Conservation (phyloP, 2,113 vertebrate species). For the Cettia cetti region DNA sequence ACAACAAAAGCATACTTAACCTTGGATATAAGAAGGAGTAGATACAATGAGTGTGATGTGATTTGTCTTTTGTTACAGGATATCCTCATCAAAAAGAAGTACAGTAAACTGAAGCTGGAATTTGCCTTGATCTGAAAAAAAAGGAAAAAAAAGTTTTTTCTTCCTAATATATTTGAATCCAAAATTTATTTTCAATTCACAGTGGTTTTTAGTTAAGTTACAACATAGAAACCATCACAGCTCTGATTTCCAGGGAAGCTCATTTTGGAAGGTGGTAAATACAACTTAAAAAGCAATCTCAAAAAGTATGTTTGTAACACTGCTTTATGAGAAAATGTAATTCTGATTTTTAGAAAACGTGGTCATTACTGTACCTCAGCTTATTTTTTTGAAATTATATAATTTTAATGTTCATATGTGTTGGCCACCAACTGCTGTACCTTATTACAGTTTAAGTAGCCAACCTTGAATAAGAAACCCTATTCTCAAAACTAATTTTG, state of each 20-base stretch:
- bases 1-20: not conserved
- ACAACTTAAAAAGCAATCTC: not conserved
- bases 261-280: constrained; percentile 12
- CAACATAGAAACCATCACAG: not conserved
- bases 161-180: not conserved
- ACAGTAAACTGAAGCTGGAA: constrained; percentile 21
- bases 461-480: not conserved
- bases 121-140: not conserved
- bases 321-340: not conserved
- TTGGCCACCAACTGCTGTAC: not conserved
- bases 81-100: not conserved
- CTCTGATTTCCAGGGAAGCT: not conserved
- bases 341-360: not conserved
- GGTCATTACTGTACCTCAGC: not conserved
- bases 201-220: not conserved
- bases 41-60: not conserved
- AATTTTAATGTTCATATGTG: not conserved
- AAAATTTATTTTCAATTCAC: not conserved
- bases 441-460: not conserved
- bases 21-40: not conserved
- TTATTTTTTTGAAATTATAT: not conserved
- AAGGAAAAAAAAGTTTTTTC: not conserved
- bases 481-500: not conserved
- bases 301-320: not conserved
- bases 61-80: constrained; percentile 34